These are phyloP conservation scores for Idaea dimidiata DNA, from an alignment of 2,888 invertebrate species.

Conservation along the genomic window DNA sequence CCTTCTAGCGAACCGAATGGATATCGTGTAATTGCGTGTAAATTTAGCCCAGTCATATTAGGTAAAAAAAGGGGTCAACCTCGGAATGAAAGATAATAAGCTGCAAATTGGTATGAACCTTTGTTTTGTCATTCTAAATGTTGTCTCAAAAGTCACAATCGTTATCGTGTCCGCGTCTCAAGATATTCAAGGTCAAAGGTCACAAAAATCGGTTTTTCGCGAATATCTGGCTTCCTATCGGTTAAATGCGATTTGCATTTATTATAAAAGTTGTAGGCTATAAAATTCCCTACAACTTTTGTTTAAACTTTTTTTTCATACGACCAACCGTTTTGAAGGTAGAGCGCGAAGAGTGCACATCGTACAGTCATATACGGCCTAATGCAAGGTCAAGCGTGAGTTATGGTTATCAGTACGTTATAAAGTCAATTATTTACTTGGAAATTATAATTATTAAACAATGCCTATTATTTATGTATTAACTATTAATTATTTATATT, in stretches of 20 bases:
- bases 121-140: conserved; percentile 16
- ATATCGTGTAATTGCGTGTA: too few relatives aligned
- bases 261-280: conserved; percentile 23
- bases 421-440: conserved; percentile 21
- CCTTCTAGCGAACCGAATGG: too few relatives aligned
- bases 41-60: conserved; percentile 3
- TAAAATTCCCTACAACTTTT: conserved; percentile 25
- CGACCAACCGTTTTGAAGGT: conserved; percentile 25
- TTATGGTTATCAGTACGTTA: conserved; percentile 29
- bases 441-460: conserved; percentile 16
- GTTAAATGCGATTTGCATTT: conserved; percentile 17
- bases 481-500: conserved; percentile 23
- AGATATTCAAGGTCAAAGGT: conserved; percentile 18
- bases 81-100: conserved; percentile 18
- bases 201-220: conserved; percentile 12
- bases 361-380: conserved; percentile 29
- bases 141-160: conserved; percentile 16
- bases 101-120: conserved; percentile 16
- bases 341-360: conserved; percentile 26
- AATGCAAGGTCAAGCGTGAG: conserved; percentile 33
- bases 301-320: conserved; percentile 28
- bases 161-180: conserved; percentile 18
- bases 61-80: conserved; percentile 7
- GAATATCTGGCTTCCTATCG: conserved; percentile 21
- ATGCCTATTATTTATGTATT: conserved; percentile 23